A percentile compares a stretch with the other conserved stretches of the same genome.
phyloP scores from a whole-genome alignment of 2,113 vertebrate species.

The Apaloderma vittatum region DNA sequence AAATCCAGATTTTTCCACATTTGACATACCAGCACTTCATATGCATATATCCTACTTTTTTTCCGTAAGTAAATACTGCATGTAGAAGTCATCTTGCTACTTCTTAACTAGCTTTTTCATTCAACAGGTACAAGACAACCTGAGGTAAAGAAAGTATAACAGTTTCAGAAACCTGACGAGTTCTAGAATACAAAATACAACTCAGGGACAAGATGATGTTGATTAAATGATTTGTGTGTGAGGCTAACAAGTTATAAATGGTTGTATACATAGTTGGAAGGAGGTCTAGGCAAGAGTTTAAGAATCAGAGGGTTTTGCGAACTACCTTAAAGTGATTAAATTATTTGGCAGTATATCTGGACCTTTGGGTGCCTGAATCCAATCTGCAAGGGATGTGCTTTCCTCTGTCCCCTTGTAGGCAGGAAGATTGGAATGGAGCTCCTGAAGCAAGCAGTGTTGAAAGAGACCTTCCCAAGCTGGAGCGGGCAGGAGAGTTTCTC shows the following conservation, averaged over 20 bases:
- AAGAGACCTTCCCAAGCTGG: slow-evolving; percentile 39
- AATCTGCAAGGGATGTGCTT: neutral
- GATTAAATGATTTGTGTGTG: neutral
- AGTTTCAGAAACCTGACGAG: neutral
- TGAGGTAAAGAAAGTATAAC: neutral
- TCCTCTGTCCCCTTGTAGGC: neutral
- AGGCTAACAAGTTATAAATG: neutral
- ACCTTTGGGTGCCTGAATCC: neutral
- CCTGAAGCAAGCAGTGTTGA: slow-evolving; percentile 28
- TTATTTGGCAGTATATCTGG: neutral
- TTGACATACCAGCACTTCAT: neutral
- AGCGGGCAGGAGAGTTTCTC: slow-evolving; percentile 21
- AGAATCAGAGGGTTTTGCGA: neutral
- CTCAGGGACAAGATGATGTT: neutral
- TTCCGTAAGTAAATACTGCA: neutral
- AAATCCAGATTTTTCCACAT: neutral
- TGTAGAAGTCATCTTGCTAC: neutral
- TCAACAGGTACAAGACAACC: neutral
- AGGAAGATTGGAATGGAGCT: slow-evolving; percentile 29
- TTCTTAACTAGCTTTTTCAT: neutral
- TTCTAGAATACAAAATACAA: neutral
- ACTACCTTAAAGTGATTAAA: neutral
- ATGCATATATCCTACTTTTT: neutral
- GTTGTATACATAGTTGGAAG: neutral
- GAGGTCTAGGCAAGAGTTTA: neutral